Percentiles rank a stretch among this genome's conserved stretches.
phyloP scores from a whole-genome alignment of 2,888 invertebrate species.

The Pasiphila rectangulata region DNA sequence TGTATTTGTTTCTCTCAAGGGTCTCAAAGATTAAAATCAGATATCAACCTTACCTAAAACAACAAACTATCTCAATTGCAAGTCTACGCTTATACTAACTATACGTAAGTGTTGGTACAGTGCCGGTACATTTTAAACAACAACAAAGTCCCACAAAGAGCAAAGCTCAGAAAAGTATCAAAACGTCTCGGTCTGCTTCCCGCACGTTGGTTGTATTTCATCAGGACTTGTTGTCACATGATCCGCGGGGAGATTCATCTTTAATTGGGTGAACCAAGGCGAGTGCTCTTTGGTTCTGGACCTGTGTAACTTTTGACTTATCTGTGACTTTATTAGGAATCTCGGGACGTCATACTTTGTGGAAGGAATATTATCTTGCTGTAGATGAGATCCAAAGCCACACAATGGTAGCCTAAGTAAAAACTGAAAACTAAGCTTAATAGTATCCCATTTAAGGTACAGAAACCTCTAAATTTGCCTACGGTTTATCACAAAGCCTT shows the following conservation, averaged over 20 bases:
- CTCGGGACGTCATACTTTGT: conserved; percentile 41
- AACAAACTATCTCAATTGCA: no score
- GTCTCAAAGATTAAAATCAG: no score
- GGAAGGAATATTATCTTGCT: not conserved
- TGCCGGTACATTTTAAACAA: not conserved
- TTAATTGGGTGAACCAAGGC: conserved; percentile 69
- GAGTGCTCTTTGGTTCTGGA: conserved; percentile 46
- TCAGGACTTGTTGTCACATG: conserved; percentile 72
- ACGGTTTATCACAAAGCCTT: no score
- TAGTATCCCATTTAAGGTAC: no score
- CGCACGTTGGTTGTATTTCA: conserved; percentile 62
- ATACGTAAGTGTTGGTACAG: no score
- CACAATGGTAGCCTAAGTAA: no score
- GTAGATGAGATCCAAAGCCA: no score
- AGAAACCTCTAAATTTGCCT: no score
- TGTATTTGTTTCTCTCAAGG: no score
- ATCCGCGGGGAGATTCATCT: conserved; percentile 72
- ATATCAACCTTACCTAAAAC: no score
- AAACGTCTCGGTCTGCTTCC: conserved; percentile 35
- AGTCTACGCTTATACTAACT: no score
- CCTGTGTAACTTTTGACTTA: conserved; percentile 42
- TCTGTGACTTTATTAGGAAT: conserved; percentile 50
- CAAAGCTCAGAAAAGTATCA: conserved; percentile 47
- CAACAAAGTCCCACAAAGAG: conserved; percentile 3
- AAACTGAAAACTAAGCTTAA: no score